Percentiles rank a stretch among this genome's conserved stretches.
These are phyloP conservation scores for Sphecodes monilicornis DNA, from an alignment of 2,888 invertebrate genomes.

Conservation along the genomic window DNA sequence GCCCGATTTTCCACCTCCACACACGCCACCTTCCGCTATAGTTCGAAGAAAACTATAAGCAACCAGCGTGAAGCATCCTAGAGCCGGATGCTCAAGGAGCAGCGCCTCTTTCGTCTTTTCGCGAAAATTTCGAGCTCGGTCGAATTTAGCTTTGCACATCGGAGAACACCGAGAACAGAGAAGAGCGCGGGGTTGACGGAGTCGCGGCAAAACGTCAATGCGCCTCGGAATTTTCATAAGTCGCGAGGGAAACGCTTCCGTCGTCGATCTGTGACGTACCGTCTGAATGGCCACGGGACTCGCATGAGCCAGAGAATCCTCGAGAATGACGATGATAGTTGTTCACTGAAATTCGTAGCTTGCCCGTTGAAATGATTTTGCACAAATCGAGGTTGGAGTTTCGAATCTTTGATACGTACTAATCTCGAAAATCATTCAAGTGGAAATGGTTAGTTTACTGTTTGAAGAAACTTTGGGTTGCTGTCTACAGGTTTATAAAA, in stretches of 20 bases:
- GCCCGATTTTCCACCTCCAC: constrained; percentile 74
- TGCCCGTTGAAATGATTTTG: background rate
- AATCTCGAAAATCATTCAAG: background rate
- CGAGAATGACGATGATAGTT: constrained; percentile 1
- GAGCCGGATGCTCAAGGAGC: constrained; percentile 38
- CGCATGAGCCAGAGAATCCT: constrained; percentile 4
- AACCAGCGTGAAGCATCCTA: constrained; percentile 44
- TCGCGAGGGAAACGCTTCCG: constrained; percentile 44
- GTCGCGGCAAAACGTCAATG: constrained; percentile 36
- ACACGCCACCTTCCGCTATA: constrained; percentile 52
- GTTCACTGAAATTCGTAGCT: background rate
- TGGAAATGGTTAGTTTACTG: background rate
- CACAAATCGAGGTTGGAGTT: background rate
- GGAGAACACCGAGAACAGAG: constrained; percentile 17
- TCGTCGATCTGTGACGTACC: constrained; percentile 52
- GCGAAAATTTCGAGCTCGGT: constrained; percentile 64
- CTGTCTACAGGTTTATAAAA: too few species aligned
- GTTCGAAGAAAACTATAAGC: constrained; percentile 64
- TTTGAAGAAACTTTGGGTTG: too few species aligned
- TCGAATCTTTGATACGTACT: background rate
- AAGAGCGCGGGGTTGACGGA: constrained; percentile 6
- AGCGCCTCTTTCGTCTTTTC: constrained; percentile 67
- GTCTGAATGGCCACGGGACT: constrained; percentile 42
- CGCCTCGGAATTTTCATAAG: constrained; percentile 44
- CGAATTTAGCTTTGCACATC: constrained; percentile 59